Evolutionary conservation across 2,888 invertebrate genomes (phyloP).

Genomic region (Lysandra bellargus): DNA sequence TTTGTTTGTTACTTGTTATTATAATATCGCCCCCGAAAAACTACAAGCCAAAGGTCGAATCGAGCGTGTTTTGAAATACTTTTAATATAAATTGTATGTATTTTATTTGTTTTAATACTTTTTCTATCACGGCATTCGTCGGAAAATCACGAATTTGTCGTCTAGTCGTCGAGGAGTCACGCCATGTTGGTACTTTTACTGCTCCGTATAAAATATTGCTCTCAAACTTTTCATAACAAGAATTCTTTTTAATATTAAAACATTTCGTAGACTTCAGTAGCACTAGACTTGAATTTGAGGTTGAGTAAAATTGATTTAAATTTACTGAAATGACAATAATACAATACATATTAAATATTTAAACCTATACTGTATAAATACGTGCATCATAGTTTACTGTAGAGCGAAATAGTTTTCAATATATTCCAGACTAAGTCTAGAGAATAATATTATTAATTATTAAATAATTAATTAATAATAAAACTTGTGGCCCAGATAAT

Average conservation of each 20-base stretch:
- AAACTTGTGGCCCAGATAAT: neutral
- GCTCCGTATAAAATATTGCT: slow-evolving; percentile 1
- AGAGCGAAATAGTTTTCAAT: no score
- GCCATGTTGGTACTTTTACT: neutral
- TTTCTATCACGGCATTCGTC: neutral
- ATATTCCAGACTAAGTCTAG: no score
- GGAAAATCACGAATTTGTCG: slow-evolving; percentile 2
- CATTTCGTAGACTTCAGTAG: neutral
- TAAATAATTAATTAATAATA: no score
- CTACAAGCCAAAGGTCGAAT: neutral
- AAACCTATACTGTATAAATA: no score
- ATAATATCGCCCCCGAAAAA: neutral
- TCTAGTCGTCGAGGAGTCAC: slow-evolving; percentile 11
- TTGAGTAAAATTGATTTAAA: no score
- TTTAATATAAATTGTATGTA: neutral
- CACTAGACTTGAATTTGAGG: neutral
- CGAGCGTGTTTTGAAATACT: neutral
- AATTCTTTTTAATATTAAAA: neutral
- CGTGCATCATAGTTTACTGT: no score
- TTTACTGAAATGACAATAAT: no score
- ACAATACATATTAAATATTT: no score
- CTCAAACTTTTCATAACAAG: neutral
- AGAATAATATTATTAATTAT: no score
- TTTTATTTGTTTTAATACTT: slow-evolving; percentile 33
- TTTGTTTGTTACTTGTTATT: neutral